phyloP scores from a whole-genome alignment of 2,888 invertebrate species.

The Anticlea derivata region DNA sequence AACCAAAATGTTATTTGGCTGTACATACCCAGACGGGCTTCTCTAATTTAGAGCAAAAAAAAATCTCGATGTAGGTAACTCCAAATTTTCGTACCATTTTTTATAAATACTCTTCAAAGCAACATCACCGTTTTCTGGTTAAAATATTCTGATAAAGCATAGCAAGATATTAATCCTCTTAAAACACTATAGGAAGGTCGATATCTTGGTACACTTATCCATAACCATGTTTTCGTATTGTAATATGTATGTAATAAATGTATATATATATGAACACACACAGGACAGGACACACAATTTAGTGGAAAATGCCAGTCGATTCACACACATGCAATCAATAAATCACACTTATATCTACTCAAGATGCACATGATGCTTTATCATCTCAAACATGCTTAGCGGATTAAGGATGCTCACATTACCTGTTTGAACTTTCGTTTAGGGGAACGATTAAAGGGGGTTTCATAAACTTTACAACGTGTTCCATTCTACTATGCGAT shows the following conservation, averaged over 20 bases:
- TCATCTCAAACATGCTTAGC: constrained; percentile 28
- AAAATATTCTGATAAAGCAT: constrained; percentile 19
- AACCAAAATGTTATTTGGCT: too few relatives aligned
- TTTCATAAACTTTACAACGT: too few relatives aligned
- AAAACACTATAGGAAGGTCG: too few relatives aligned
- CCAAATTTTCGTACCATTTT: too few relatives aligned
- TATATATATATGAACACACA: constrained; percentile 23
- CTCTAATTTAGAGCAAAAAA: too few relatives aligned
- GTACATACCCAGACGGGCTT: too few relatives aligned
- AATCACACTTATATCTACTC: constrained; percentile 31
- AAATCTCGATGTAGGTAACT: too few relatives aligned
- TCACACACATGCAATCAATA: constrained; percentile 45
- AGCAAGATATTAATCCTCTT: constrained; percentile 17
- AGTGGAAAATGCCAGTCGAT: constrained; percentile 8
- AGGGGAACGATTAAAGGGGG: too few relatives aligned
- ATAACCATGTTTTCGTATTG: constrained; percentile 23
- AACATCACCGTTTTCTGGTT: constrained; percentile 26
- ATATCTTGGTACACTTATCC: constrained; percentile 23
- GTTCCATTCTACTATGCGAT: too few relatives aligned
- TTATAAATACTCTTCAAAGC: constrained; percentile 9
- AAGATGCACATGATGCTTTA: constrained; percentile 39
- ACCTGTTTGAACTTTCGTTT: constrained; percentile 16
- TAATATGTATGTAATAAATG: constrained; percentile 23
- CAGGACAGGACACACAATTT: constrained; percentile 17
- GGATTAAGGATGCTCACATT: constrained; percentile 21